Base-by-base conservation (phyloP, 37 sponge, comb jelly and placozoan genomes). In the Halisarca cf. caerulea region DNA sequence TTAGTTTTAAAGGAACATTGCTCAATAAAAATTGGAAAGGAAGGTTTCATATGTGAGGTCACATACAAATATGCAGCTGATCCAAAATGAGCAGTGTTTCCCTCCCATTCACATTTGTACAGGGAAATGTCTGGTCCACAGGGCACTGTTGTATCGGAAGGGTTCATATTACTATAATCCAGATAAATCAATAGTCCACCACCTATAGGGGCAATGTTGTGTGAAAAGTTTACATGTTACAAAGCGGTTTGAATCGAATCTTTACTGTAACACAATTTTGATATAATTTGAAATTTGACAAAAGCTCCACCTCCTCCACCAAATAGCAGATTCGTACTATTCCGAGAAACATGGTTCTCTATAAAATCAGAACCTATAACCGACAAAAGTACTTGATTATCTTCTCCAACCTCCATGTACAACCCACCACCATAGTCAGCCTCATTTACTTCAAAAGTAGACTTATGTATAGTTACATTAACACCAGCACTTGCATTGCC, bases 351-450 rank as follows among this genome's bases (percentile, higher is more conserved):
- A 5, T 17, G 1, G 35, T 68, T 68, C 30, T 68, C 33, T 36
- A 82, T 34, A 38, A 62, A 57, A 32, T 62, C 11, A 34, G 39
- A 59, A 25, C 36, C 2, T 30, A 23, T 38, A 11, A 14, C 11
- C 11, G 61, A 17, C 8, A 15, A 2, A 3, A 59, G 23, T 33
- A 39, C 36, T 36, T 82, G 59, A 39, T 21, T 61, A 14, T 82
- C 25, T 42, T 82, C 82, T 28, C 38, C 35, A 60, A 82, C 59
- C 41, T 82, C 82, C n/a, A 30, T 41, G 0, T 59, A 24, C 40
- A 82, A 34, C 20, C 66, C 82, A 34, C 62, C 82, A 33, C 82
- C 82, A 59, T 41, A 82, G 0, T 40, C 59, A 20, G 82, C 82
- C n/a, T 9, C 23, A 39, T 82, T 82, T 41, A 33, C 60, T 23